Evolutionary conservation across 2,113 vertebrate species (phyloP).

Genomic region (Hyperoodon ampullatus): DNA sequence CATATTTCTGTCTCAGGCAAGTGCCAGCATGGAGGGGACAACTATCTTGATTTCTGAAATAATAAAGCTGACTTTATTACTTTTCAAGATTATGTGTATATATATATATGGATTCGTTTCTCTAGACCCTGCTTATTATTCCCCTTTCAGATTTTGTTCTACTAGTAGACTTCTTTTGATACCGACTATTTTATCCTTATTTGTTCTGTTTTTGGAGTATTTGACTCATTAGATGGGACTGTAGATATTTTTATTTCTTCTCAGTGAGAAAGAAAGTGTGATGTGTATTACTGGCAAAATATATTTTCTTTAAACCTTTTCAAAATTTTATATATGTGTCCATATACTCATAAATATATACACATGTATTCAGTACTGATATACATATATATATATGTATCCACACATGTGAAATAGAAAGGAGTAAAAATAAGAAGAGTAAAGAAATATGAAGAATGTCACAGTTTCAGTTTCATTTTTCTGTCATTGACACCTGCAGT

Average conservation of each 20-base stretch:
- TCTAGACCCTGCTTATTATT: background rate
- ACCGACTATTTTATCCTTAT: background rate
- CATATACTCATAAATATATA: background rate
- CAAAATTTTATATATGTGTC: background rate
- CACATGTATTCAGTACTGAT: background rate
- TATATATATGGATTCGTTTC: background rate
- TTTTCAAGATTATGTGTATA: background rate
- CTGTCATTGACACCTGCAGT: background rate
- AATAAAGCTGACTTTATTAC: background rate
- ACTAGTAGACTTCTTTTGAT: background rate
- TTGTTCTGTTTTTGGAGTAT: conserved; percentile 28
- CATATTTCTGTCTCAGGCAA: conserved; percentile 27
- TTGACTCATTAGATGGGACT: background rate
- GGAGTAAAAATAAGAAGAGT: background rate
- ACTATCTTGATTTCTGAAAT: background rate
- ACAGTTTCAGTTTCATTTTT: background rate
- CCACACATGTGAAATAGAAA: background rate
- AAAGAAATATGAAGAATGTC: background rate
- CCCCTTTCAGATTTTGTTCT: background rate
- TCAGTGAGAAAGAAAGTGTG: background rate
- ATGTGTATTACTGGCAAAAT: background rate
- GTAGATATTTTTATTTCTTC: background rate
- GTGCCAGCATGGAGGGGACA: background rate
- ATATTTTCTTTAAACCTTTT: background rate
- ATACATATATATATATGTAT: background rate